Evolutionary conservation across 2,113 vertebrate genomes (phyloP), one percentile per base, ranked within the genome.

Genomic region (Egretta garzetta): DNA sequence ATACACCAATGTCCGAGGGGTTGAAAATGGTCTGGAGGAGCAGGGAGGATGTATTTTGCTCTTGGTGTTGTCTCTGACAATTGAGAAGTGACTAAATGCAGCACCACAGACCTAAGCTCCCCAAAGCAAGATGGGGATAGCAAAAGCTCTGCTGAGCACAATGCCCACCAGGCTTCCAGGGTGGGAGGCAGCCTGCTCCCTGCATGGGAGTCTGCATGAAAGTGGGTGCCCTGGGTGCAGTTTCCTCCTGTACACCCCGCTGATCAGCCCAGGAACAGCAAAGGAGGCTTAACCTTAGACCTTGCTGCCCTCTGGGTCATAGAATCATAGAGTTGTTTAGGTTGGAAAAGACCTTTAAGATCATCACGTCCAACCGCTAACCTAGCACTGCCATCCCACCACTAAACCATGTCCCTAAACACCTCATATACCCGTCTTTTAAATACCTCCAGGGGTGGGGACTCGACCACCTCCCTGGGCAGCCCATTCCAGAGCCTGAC

Each of bases 101-200:
- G 26, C 35, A 60, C 9, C 20, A 24, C 10, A 64, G 32, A 64
- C 8, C 32, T 24, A n/a, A 0, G 0, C 5, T 50, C 70, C 15
- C 23, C 41, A 62, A 83, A 93, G 37, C 10, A 64, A 80, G 55
- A 63, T 12, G 1, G 1, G n/a, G 49, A n/a, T 12, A 88, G 28
- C 24, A 74, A n/a, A 23, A 63, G 33, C 1, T 0, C 10, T 9
- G 4, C 30, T 58, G 33, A 66, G 28, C 6, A 0, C 2, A 8
- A 21, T 20, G 14, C 35, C 22, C 26, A 2, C 8, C 35, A 32
- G 23, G 12, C 1, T 22, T 24, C 32, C 24, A 1, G 1, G 18
- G 2, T 0, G 0, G 8, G 33, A 82, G 5, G 26, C 32, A 47
- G 4, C 14, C 17, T 4, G 1, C 64, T 33, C 56, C 19, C 9